Evolutionary conservation across 2,888 invertebrate species (phyloP), one percentile per base, ranked within the genome.

Genomic region (Yponomeuta cagnagella): DNA sequence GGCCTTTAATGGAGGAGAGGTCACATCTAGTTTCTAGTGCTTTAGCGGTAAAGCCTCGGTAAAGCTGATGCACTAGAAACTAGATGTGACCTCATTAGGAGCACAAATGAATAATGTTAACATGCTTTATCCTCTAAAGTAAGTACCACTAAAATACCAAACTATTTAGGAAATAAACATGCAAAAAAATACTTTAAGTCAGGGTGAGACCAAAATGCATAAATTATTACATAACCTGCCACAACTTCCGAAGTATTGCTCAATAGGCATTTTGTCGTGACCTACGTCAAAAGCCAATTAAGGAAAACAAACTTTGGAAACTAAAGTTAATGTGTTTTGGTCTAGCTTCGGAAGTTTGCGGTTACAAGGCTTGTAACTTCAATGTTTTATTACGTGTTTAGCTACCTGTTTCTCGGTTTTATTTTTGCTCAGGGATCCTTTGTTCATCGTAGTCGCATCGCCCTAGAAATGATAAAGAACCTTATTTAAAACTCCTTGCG

Each of bases 371-470:
- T 15, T 58, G 52, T 15, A 12, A 52, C 2, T 52, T 52, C 3
- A 52, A 15, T 58, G 52, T 15, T 43, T 37, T 43, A 43, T 8
- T 58, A 58, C 52, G 2, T 58, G 2, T 15, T 58, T 15, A 58
- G 52, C 1, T 58, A 58, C 52, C 52, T 58, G 52, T 58, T 12
- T 15, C 73, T 80, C 78, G 70, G 72, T 70, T 69, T 82, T 78
- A 9, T n/a, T n/a, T 76, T 77, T 77, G 73, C 74, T 72, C 75
- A 75, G 70, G 72, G 70, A 71, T 37, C 81, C 76, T 73, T 82
- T 76, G 71, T 76, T 85, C 76, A 86, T 76, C 74, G 79, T 74
- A 80, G 83, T 77, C 65, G 88, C 89, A 81, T 89, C 89, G 77
- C 88, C 88, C 88, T 87, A 75, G 31, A 31, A 69, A 68, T 64